Evolutionary conservation across 2,797 vertebrate species (phyloP).

Genomic region (Acanthornis magna): DNA sequence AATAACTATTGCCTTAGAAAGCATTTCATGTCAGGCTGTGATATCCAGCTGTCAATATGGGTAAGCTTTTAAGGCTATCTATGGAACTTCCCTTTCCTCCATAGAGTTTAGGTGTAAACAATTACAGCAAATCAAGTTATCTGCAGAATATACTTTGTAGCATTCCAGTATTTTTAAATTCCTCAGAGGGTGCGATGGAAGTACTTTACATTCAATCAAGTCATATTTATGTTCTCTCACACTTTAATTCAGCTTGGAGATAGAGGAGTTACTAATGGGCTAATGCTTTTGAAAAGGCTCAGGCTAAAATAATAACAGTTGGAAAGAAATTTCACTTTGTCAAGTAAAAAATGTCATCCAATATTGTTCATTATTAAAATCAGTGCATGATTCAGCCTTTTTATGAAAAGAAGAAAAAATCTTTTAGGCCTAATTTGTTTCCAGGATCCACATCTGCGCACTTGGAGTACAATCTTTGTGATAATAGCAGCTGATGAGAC

Average conservation of each 20-base stretch:
- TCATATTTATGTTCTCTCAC: background rate
- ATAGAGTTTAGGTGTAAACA: background rate
- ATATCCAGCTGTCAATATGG: background rate
- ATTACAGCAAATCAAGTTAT: background rate
- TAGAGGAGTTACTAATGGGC: background rate
- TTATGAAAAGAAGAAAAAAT: background rate
- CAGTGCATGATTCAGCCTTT: conserved; percentile 27
- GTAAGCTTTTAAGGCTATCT: background rate
- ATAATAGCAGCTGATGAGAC: conserved; percentile 61
- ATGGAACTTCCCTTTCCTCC: background rate
- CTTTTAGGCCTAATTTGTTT: conserved; percentile 9
- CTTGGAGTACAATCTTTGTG: conserved; percentile 26
- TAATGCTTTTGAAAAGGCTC: background rate
- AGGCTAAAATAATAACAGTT: conserved; percentile 11
- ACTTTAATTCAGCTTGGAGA: background rate
- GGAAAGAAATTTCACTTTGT: background rate
- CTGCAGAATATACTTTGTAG: background rate
- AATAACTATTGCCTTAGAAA: background rate
- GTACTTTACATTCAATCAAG: background rate
- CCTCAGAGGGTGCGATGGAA: background rate
- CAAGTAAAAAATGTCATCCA: conserved; percentile 23
- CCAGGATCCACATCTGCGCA: conserved; percentile 38
- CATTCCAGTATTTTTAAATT: background rate
- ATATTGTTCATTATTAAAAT: conserved; percentile 30
- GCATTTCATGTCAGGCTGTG: background rate